Conservation (phyloP, 1,140 invertebrate species). For the Drosophila pseudoananassae region DNA sequence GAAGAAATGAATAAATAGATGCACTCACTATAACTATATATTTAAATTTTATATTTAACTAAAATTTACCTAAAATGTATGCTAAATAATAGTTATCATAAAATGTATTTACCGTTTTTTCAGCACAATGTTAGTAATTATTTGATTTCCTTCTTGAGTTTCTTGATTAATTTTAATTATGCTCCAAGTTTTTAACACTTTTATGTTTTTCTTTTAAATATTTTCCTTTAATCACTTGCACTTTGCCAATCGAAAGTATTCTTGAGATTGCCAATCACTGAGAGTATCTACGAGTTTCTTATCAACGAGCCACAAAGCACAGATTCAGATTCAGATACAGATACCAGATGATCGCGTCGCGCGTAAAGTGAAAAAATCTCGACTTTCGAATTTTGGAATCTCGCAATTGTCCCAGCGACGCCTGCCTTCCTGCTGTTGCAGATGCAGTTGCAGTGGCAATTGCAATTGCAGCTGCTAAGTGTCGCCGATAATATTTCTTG, state of each 20-base stretch:
- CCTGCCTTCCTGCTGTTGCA: neutral
- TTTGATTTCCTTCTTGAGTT: neutral
- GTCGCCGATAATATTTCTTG: slow-evolving; percentile 33
- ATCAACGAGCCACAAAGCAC: slow-evolving; percentile 7
- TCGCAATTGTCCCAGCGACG: neutral
- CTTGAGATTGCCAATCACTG: slow-evolving; percentile 24
- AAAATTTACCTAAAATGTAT: slow-evolving; percentile 1
- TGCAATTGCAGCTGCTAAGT: slow-evolving; percentile 14
- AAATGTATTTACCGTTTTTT: slow-evolving; percentile 23
- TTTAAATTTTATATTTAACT: too few species aligned
- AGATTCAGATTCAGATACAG: neutral
- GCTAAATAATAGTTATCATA: neutral
- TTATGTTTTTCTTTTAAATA: neutral
- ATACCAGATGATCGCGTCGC: slow-evolving; percentile 3
- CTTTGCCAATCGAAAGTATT: slow-evolving; percentile 9
- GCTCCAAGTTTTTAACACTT: slow-evolving; percentile 14
- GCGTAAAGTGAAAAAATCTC: slow-evolving; percentile 5
- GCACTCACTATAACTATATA: too few species aligned
- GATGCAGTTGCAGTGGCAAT: slow-evolving; percentile 13
- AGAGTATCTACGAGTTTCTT: slow-evolving; percentile 6
- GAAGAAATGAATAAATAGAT: too few species aligned
- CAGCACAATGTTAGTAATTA: neutral
- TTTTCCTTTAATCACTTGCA: neutral
- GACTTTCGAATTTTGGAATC: neutral
- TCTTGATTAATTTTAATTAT: neutral